phyloP scores from a whole-genome alignment of 2,888 invertebrate species.

The Brenthis hecate region DNA sequence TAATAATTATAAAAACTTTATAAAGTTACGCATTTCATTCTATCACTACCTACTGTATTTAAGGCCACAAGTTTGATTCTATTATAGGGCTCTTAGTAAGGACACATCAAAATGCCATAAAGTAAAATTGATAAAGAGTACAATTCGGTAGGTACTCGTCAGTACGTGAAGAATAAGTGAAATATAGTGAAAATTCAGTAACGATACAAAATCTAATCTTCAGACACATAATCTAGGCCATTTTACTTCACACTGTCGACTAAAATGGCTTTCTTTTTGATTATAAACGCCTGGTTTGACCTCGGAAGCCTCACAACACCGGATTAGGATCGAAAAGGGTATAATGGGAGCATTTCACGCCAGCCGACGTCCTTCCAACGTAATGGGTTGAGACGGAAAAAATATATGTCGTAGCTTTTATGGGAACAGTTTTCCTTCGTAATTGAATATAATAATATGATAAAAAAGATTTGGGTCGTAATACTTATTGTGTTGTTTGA shows the following conservation, averaged over 20 bases:
- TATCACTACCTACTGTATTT: too few relatives aligned
- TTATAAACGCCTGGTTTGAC: constrained; percentile 32
- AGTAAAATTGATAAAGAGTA: too few relatives aligned
- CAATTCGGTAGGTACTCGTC: too few relatives aligned
- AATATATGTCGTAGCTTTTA: constrained; percentile 15
- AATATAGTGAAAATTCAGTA: too few relatives aligned
- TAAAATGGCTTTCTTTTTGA: constrained; percentile 8
- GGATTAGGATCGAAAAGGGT: constrained; percentile 39
- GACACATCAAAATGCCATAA: too few relatives aligned
- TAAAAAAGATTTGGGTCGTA: background rate
- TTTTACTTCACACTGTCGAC: too few relatives aligned
- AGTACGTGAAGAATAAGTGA: too few relatives aligned
- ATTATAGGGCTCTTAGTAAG: too few relatives aligned
- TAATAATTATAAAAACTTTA: too few relatives aligned
- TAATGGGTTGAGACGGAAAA: constrained; percentile 29
- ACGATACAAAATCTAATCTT: background rate
- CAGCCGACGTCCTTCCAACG: constrained; percentile 33
- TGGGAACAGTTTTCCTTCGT: background rate
- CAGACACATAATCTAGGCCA: background rate
- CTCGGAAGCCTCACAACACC: constrained; percentile 40
- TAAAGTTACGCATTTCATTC: too few relatives aligned
- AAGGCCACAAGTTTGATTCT: too few relatives aligned
- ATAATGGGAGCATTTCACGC: constrained; percentile 37
- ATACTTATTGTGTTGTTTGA: too few relatives aligned
- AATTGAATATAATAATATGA: constrained; percentile 2